phyloP scores from a whole-genome alignment of 2,797 vertebrate species.

The Threskiornis aethiopicus region DNA sequence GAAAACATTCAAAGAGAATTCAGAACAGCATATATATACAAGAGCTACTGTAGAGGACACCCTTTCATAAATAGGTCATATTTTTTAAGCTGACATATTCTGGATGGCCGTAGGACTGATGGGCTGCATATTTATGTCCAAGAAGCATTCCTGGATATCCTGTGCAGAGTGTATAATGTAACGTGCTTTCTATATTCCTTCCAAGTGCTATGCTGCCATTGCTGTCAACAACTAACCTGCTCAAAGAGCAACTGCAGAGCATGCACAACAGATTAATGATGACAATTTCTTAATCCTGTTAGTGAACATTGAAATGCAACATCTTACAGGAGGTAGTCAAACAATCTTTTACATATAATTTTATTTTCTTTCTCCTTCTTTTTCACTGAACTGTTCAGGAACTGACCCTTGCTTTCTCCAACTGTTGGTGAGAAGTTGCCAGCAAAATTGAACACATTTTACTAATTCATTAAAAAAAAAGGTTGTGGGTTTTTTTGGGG shows the following conservation, averaged over 20 bases:
- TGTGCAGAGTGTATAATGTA: not conserved
- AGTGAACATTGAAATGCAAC: not conserved
- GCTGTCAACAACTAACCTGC: not conserved
- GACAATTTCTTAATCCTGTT: not conserved
- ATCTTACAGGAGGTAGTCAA: not conserved
- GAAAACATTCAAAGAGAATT: not conserved
- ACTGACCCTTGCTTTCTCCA: not conserved
- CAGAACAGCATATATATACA: not conserved
- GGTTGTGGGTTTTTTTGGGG: rapidly evolving
- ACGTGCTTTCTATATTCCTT: not conserved
- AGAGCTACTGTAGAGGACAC: not conserved
- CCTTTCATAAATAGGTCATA: not conserved
- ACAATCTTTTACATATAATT: not conserved
- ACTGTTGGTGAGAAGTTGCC: not conserved
- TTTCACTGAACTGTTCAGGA: not conserved
- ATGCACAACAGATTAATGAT: not conserved
- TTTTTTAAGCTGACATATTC: not conserved
- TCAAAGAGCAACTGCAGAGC: not conserved
- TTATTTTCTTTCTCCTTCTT: not conserved
- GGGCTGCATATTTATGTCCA: not conserved
- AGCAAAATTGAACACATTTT: not conserved
- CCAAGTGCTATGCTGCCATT: not conserved
- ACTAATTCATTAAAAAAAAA: not conserved
- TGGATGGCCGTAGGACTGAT: not conserved
- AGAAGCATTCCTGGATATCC: not conserved